Base-by-base conservation (phyloP, 2,888 invertebrate genomes). In the Trachelus tabidus region DNA sequence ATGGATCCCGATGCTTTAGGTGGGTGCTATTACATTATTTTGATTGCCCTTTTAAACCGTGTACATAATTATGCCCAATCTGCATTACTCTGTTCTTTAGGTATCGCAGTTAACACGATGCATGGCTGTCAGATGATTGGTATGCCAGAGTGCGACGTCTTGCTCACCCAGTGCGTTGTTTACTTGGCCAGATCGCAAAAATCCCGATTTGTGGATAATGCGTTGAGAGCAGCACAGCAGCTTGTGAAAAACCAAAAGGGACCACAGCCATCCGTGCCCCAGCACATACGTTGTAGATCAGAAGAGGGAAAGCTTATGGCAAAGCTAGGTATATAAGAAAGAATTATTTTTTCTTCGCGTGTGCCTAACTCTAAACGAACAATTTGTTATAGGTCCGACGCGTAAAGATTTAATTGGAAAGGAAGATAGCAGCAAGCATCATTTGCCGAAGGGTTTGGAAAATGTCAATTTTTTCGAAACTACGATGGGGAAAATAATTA, bases 81-180 rank as follows among this genome's bases (percentile, higher is more conserved):
- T 4, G 23, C 23, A 56, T 56, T 56, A 15, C 23, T 15, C 4
- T 56, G 71, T 15, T 74, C 85, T 85, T 31, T 85, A 95, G 95
- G 95, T 75, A 91, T 95, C 84, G 95, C 96, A 1, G 94, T 96
- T 30, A 93, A 95, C 3, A 94, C 96, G 56, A 93, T 95, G 92
- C 95, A 96, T 86, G 96, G 95, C 2, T 96, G 96, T 87, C 95
- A 96, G 87, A 92, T 95, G 76, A 92, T 97, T 73, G 97, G 96
- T 23, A 95, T 95, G 95, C 96, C 96, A 0, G 96, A 97, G 87
- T 94, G 95, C 85, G 95, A 96, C 88, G 94, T 96, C 12, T 91
- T 96, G 78, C 90, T 97, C 31, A 95, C 95, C 12, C 96, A 97
- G 87, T 95, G 95, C 87, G 95, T 95, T 1, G 94, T 96, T 77